Base-by-base conservation (phyloP, 2,888 invertebrate species). In the Drosophila barbarae region DNA sequence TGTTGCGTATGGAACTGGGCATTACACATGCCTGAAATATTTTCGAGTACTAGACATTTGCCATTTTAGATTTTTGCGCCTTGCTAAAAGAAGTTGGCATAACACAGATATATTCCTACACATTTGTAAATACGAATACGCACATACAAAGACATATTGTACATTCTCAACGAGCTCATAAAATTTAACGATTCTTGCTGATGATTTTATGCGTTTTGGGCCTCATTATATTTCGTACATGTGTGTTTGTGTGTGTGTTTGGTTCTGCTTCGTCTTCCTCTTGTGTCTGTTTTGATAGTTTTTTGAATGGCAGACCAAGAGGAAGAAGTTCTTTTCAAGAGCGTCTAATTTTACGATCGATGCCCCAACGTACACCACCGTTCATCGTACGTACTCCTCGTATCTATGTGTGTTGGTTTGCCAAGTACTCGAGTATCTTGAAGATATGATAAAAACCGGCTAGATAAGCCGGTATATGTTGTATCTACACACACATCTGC, bases 131-230 rank as follows among this genome's bases (percentile, higher is more conserved):
- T 58, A 38, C 23, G 30, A 28, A 34, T 38, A 34, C 39, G 32
- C 39, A 41, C 36, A 38, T 52, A 64, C 46, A 39, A 65, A 52
- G 61, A 61, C 38, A 61, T 49, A 61, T 60, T 41, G 54, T 46
- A 53, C 46, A 54, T 54, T 65, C 52, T 55, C 68, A 56, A 65
- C 55, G 66, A 64, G 63, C 67, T 21, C 58, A 71, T 59, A 55
- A 66, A 71, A 55, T 71, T 72, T 71, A 58, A 71, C 72, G 49
- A 42, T 64, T 63, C 71, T 69, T 72, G 72, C 68, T 72, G 72
- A 72, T 71, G 72, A 71, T 72, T 71, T 71, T 67, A 70, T 70
- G 67, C 72, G 70, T 66, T 70, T 69, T 64, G 71, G 65, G 54
- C 39, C 65, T 64, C 71, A 55, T 69, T 69, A 64, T 63, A 63